Percentiles rank a stretch among this genome's conserved stretches.
phyloP scores from a whole-genome alignment of 1,140 invertebrate species.

The Periplaneta americana region DNA sequence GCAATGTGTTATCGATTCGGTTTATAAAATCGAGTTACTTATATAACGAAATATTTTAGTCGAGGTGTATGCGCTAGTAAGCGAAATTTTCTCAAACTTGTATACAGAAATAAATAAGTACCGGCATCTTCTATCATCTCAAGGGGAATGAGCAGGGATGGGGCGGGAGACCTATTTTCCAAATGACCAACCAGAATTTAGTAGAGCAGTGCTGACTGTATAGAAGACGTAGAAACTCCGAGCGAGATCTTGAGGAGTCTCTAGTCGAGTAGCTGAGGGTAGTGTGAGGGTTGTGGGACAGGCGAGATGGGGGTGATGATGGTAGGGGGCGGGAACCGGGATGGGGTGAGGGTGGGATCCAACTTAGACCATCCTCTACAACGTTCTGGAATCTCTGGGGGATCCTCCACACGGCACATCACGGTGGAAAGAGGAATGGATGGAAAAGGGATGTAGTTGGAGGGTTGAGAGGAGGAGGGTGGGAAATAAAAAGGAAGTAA shows the following conservation, averaged over 20 bases:
- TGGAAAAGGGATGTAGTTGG: neutral
- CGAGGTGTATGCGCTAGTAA: neutral
- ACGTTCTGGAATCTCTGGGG: neutral
- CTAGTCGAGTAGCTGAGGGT: neutral
- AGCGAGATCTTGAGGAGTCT: neutral
- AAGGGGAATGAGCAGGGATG: neutral
- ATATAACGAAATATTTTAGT: neutral
- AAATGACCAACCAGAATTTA: neutral
- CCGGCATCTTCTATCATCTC: neutral
- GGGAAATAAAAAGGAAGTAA: neutral
- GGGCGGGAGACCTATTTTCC: neutral
- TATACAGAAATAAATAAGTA: neutral
- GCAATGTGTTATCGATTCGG: neutral
- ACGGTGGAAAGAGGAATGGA: neutral
- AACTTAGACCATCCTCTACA: neutral
- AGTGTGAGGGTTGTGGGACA: neutral
- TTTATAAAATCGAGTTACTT: neutral
- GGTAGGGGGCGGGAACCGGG: neutral
- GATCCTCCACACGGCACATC: neutral
- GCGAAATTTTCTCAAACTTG: neutral
- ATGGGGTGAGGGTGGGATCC: neutral
- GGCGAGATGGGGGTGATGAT: neutral
- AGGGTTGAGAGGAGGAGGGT: neutral
- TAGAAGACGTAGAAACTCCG: neutral
- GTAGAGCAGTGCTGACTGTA: neutral